Evolutionary conservation across 2,888 invertebrate genomes (phyloP).

Genomic region (Machimus atricapillus): DNA sequence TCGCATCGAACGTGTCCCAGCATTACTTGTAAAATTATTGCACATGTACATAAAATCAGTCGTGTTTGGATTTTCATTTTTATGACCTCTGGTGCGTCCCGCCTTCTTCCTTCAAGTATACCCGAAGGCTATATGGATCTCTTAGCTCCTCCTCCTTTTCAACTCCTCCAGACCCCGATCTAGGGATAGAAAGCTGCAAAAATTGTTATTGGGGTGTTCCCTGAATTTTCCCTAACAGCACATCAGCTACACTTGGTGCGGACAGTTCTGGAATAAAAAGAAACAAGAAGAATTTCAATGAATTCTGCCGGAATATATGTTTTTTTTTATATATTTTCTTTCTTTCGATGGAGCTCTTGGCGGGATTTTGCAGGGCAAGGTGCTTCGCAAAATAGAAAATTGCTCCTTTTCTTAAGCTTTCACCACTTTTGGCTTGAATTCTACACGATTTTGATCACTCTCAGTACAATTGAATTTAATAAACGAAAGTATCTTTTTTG

Average conservation of each 20-base stretch:
- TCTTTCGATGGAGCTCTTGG: background rate
- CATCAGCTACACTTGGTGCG: conserved; percentile 33
- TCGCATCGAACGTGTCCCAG: conserved; percentile 51
- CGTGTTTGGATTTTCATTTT: conserved; percentile 45
- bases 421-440: background rate
- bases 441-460: background rate
- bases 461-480: background rate
- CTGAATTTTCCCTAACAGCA: conserved; percentile 8
- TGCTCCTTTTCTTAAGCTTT: background rate
- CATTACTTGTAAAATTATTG: conserved; percentile 45
- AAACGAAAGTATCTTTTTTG: background rate
- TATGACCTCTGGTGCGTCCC: background rate
- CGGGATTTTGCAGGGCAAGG: background rate
- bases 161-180: background rate
- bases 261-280: conserved; percentile 20
- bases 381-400: background rate
- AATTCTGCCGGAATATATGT: background rate
- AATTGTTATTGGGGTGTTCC: conserved; percentile 12
- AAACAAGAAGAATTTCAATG: background rate
- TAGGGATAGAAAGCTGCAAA: background rate
- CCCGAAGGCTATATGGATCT: background rate
- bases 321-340: background rate
- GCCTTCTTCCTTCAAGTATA: background rate
- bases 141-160: background rate
- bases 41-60: conserved; percentile 45